Percentiles rank a stretch among this genome's conserved stretches.
These are phyloP conservation scores for Brenthis daphne DNA, from an alignment of 2,888 invertebrate species.

Conservation along the genomic window DNA sequence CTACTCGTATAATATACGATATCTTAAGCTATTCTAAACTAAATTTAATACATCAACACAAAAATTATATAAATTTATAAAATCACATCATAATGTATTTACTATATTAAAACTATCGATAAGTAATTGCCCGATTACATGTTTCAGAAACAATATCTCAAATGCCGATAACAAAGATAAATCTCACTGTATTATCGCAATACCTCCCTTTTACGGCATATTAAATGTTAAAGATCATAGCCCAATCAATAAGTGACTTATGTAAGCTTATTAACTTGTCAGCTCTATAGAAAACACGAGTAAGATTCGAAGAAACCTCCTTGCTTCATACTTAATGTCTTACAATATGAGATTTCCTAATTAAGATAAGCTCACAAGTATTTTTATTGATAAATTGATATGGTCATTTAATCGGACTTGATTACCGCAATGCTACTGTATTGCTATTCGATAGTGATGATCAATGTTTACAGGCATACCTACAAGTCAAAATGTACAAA, in stretches of 20 bases:
- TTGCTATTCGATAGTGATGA: neutral
- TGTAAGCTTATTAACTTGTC: constrained; percentile 42
- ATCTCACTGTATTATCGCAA: constrained; percentile 24
- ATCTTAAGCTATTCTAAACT: too few species aligned
- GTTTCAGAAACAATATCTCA: neutral
- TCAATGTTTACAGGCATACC: constrained; percentile 29
- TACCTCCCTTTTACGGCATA: constrained; percentile 21
- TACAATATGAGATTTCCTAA: constrained; percentile 24
- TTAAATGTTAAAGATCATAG: constrained; percentile 37
- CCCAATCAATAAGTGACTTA: constrained; percentile 38
- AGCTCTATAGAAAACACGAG: constrained; percentile 38
- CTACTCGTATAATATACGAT: too few species aligned
- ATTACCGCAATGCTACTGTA: constrained; percentile 16
- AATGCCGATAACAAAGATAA: constrained; percentile 21
- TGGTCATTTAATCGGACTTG: constrained; percentile 13
- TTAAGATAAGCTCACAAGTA: constrained; percentile 11
- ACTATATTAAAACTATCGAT: too few species aligned
- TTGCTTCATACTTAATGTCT: constrained; percentile 32
- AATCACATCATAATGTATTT: too few species aligned
- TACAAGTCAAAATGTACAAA: too few species aligned
- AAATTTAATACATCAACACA: too few species aligned
- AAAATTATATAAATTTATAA: too few species aligned
- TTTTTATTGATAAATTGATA: constrained; percentile 28
- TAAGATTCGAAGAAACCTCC: constrained; percentile 30
- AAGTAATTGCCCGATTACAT: neutral